A percentile compares a stretch with the other conserved stretches of the same genome.
Evolutionary conservation across 2,797 vertebrate genomes (phyloP).

Genomic region (Pseudotriccus pelzelni): DNA sequence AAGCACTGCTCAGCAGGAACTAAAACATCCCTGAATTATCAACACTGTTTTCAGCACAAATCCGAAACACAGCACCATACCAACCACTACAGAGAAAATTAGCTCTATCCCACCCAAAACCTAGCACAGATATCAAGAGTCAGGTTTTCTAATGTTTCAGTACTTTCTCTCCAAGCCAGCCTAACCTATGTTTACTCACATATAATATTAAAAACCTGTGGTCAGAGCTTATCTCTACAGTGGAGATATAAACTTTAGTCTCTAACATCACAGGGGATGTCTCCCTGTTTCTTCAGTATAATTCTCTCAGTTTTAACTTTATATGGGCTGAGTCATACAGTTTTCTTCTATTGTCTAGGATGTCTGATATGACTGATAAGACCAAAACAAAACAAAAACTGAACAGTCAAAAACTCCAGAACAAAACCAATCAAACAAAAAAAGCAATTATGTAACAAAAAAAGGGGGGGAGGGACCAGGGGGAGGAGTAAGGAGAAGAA

Average conservation of each 20-base stretch:
- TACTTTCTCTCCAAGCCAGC: neutral
- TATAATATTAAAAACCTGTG: neutral
- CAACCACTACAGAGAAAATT: neutral
- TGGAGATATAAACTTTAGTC: neutral
- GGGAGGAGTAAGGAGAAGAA: neutral
- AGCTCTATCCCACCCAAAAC: neutral
- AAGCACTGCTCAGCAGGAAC: neutral
- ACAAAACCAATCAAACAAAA: too few species aligned
- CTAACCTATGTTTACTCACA: neutral
- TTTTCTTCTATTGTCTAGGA: neutral
- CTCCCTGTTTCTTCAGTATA: neutral
- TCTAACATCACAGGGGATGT: neutral
- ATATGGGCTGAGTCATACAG: neutral
- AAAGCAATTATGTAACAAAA: too few species aligned
- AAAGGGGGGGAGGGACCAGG: rapidly evolving
- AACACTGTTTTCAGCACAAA: neutral
- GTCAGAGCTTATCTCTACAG: neutral
- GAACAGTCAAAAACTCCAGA: neutral
- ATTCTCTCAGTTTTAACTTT: neutral
- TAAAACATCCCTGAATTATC: neutral
- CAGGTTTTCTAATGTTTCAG: neutral
- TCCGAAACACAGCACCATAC: neutral
- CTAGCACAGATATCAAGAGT: neutral
- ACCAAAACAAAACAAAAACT: neutral
- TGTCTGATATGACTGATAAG: neutral